Evolutionary conservation across 1,140 invertebrate genomes (phyloP), one percentile per base, ranked within the genome.

Genomic region (Brachionus plicatilis): DNA sequence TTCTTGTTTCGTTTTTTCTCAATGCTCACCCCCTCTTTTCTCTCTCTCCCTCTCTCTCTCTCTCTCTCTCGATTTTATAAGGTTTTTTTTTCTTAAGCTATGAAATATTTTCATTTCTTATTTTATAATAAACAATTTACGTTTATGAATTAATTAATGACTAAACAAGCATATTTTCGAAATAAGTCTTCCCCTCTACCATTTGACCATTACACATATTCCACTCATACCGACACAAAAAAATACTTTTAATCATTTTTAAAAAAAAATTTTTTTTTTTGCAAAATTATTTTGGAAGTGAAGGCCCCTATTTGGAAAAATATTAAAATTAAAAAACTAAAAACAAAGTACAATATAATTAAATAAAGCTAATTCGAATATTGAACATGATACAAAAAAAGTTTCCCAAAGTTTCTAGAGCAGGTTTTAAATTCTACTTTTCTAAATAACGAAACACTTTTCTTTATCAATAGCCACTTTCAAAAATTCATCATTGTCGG

Each of bases 91-190:
- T 72, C 37, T 72, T 41, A 41, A 72, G 17, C 68, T 72, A 72
- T 45, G 12, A 41, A 72, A 41, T 72, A 72, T 72, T 72, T 72
- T 72, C 68, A 72, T 72, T 72, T 72, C 68, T 72, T 72, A 43
- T 41, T 72, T 72, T 72, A 72, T 72, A 41, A 72, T 72, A 72
- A 72, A 72, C 68, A 72, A 72, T 72, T 43, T 72, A 72, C 68
- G 68, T 72, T 43, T 72, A 41, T 41, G 68, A 72, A 72, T 72
- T 72, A 72, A 72, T 72, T 72, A 72, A 72, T 72, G 20, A 43
- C 68, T 72, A 72, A 72, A 72, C 9, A 72, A 9, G 43, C 68
- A 72, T 72, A 72, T 72, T 72, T 70, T 72, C 33, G 33, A 41
- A 72, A 72, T 47, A 45, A n/a, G 41, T 43, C 41, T 72, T 72